A percentile compares a stretch with the other conserved stretches of the same genome.
These are phyloP conservation scores for Percina caprodes DNA, from an alignment of 2,113 vertebrate species.

Conservation along the genomic window DNA sequence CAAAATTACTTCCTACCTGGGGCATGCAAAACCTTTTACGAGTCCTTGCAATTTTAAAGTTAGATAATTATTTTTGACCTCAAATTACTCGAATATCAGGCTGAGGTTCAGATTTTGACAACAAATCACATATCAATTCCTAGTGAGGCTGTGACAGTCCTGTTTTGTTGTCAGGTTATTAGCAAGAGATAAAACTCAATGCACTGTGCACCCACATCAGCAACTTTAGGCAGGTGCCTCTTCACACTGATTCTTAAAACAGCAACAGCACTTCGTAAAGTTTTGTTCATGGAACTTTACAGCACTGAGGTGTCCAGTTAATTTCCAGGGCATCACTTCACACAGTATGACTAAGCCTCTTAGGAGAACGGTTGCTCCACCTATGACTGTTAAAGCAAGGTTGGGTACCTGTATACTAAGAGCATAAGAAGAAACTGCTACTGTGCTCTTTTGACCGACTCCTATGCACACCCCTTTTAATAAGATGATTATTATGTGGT, in stretches of 20 bases:
- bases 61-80: too few relatives aligned
- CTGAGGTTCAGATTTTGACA: not conserved
- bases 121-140: not conserved
- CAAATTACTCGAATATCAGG: not conserved
- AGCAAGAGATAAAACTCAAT: not conserved
- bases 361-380: too few relatives aligned
- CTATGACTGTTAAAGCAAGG: not conserved
- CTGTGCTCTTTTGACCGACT: not conserved
- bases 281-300: not conserved
- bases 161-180: not conserved
- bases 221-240: not conserved
- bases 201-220: not conserved
- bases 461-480: slow-evolving; percentile 8
- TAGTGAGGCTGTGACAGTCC: not conserved
- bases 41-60: not conserved
- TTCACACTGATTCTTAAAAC: not conserved
- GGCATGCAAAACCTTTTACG: not conserved
- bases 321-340: not conserved
- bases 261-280: not conserved
- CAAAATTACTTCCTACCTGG: not conserved
- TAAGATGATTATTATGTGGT: not conserved
- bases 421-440: not conserved
- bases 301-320: not conserved
- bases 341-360: not conserved
- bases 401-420: not conserved